These are phyloP conservation scores for Phodopus roborovskii DNA, from an alignment of 2,113 vertebrate genomes.

Conservation along the genomic window DNA sequence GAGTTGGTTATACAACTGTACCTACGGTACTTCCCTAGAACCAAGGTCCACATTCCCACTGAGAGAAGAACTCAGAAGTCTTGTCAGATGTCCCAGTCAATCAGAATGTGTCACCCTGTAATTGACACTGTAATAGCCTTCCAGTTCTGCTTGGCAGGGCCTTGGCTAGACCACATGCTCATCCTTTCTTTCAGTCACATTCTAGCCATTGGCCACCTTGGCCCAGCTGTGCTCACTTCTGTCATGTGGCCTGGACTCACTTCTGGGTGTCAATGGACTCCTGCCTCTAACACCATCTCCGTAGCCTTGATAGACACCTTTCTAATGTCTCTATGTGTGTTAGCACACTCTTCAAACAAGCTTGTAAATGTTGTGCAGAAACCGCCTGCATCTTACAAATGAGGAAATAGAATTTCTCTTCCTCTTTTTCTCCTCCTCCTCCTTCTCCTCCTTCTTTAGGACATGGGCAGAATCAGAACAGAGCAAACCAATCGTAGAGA, in stretches of 20 bases:
- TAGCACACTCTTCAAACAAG: not conserved
- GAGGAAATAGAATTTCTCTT: not conserved
- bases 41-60: not conserved
- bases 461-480: not conserved
- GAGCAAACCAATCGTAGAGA: not conserved
- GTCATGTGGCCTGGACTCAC: not conserved
- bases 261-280: too few relatives aligned
- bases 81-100: too few relatives aligned
- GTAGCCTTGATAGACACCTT: not conserved
- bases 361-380: not conserved
- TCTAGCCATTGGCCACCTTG: not conserved
- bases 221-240: not conserved
- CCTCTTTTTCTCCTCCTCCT: too few relatives aligned
- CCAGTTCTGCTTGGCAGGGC: rapidly evolving
- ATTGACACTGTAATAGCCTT: not conserved
- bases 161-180: too few relatives aligned
- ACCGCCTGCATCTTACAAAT: not conserved
- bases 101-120: too few relatives aligned
- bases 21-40: rapidly evolving
- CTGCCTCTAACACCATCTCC: not conserved
- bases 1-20: too few relatives aligned
- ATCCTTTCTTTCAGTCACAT: not conserved
- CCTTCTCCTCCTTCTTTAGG: too few relatives aligned
- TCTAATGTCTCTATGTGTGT: not conserved
- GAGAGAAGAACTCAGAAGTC: not conserved